Base-by-base conservation (phyloP, 2,797 vertebrate genomes). In the Rhinoraja longicauda region DNA sequence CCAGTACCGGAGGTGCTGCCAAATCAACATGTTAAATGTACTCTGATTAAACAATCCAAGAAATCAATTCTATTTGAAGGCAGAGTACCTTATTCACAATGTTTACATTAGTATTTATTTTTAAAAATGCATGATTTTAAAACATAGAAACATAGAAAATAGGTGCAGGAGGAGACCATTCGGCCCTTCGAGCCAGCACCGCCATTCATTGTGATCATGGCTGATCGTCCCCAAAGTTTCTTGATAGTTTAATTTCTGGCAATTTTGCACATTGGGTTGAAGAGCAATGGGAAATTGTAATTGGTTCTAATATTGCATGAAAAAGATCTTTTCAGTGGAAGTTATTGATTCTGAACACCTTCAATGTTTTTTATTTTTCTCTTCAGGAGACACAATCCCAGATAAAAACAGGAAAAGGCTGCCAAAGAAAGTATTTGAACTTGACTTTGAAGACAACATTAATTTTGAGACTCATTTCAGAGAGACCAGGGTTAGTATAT, bases 391-490 rank as follows among this genome's bases (percentile, higher is more conserved):
- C 0, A 0, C 77, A 0, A 0, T 39, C 76, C 67, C 93, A 0
- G 93, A 93, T 53, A 93, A 79, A 93, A 95, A 94, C 0, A 97
- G 94, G 90, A 98, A 96, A 93, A 97, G 95, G 93, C 96, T 94
- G 4, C 92, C 95, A 7, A 99, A 97, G 95, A 98, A 97, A 94
- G 94, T 93, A 0, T 97, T 98, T 93, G 96, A 98, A 95, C 96
- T 99, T 0, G 95, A 98, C 95, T 99, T 99, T 94, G 96, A 95
- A 0, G 97, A 97, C 0, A 96, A 98, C 1, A 93, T 98, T 78
- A 96, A 98, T 94, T 98, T 99, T 92, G 94, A 97, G 77, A 93
- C 93, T 0, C 94, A 97, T 94, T 99, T 99, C 95, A 94, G 94
- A 93, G 97, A 96, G 94, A 97, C 97, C 67, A 97, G 97, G 96